Base-by-base conservation (phyloP, 64 coral and sea anemone genomes). In the Montipora efflorescens region DNA sequence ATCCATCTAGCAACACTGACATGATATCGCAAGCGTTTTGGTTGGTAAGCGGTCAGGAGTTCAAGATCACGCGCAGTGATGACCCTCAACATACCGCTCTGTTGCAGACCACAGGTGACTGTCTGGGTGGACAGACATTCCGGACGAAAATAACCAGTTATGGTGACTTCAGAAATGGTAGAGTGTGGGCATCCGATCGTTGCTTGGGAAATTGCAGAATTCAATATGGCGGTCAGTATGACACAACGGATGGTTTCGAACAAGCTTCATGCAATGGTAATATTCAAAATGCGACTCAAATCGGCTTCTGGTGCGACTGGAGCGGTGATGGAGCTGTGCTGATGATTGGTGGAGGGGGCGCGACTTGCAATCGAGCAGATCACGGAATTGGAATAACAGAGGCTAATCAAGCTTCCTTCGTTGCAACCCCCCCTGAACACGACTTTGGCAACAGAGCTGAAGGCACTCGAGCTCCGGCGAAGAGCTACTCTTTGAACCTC, bases 51-150 rank as follows among this genome's bases (percentile, higher is more conserved):
- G 28, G 1, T 36, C 28, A 1, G 1, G 28, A 36, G 28, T 74
- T 92, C 2, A 92, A 92, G 79, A 92, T 92, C 79, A 92, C 90
- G 8, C 79, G 88, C 22, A 79, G 53, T 66, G 88, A 90, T 48
- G 88, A 90, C 43, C 59, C 88, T 53, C 79, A 20, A 6, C 72
- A 87, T 5, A 87, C 44, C 47, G 76, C 76, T 7, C 47, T 78
- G 1, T 78, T 78, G 13, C 76, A 77, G 44, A 77, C 75, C 75
- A 77, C 36, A 47, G 10, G 75, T 77, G 75, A 77, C 44, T 77
- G 75, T 15, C 20, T 77, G 8, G 50, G 72, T 28, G 72, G 74
- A 89, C 19, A 77, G 71, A 89, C 87, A 46, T 89, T 89, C 53
- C 49, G 87, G 43, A 36, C 20, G 18, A 89, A 89, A 61, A 76